Conservation (phyloP, 2,797 vertebrate species). For the Sylvia borin region DNA sequence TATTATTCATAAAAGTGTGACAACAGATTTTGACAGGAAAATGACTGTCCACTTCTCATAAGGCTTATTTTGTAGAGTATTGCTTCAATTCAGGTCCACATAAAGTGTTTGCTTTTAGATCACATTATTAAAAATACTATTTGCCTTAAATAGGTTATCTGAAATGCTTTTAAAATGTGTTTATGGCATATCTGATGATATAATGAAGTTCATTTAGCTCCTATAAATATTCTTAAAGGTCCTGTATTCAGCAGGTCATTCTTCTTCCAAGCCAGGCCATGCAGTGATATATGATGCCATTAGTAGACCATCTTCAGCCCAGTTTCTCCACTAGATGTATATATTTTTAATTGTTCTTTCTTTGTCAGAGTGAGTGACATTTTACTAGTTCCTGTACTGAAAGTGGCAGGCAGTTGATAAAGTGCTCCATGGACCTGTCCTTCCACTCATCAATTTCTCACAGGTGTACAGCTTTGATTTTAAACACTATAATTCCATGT, state of each 20-base stretch:
- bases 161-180: not conserved
- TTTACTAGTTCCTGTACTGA: conserved; percentile 26
- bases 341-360: conserved; percentile 53
- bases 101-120: not conserved
- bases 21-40: not conserved
- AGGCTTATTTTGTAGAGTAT: not conserved
- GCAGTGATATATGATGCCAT: conserved; percentile 1
- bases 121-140: not conserved
- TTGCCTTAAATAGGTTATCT: not conserved
- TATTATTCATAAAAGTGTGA: not conserved
- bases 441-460: conserved; percentile 25
- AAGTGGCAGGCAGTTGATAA: conserved; percentile 32
- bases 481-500: conserved; percentile 4
- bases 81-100: not conserved
- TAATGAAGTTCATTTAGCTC: not conserved
- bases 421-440: not conserved
- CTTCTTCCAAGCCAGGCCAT: not conserved
- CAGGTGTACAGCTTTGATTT: conserved; percentile 15
- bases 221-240: conserved; percentile 6
- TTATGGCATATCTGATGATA: not conserved
- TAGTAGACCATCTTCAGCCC: not conserved
- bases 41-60: not conserved
- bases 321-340: conserved; percentile 24
- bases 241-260: not conserved
- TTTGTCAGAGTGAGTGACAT: conserved; percentile 43